phyloP scores from a whole-genome alignment of 1,140 invertebrate genomes.

The Heliothis virescens region DNA sequence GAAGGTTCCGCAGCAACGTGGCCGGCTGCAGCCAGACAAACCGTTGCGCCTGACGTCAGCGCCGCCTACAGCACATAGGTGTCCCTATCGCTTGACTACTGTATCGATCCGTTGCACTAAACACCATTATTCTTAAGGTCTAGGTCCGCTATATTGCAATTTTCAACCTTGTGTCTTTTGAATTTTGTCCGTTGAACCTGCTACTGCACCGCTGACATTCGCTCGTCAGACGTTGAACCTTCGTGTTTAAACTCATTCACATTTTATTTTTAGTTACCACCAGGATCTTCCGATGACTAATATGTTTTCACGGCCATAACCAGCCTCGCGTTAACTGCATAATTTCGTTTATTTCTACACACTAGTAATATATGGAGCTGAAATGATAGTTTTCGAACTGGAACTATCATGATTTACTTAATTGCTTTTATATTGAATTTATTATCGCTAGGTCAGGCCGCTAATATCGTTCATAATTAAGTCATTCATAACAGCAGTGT shows the following conservation, averaged over 20 bases:
- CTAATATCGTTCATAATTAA: slow-evolving; percentile 53
- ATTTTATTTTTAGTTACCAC: slow-evolving; percentile 50
- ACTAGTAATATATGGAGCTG: not conserved
- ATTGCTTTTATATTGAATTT: slow-evolving; percentile 10
- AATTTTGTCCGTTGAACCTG: slow-evolving; percentile 47
- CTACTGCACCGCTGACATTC: slow-evolving; percentile 32
- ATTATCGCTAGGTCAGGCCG: slow-evolving; percentile 35
- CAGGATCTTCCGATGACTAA: slow-evolving; percentile 52
- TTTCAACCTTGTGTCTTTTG: slow-evolving; percentile 50
- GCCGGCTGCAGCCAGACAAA: slow-evolving; percentile 71
- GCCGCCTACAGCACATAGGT: slow-evolving; percentile 77
- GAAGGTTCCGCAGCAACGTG: slow-evolving; percentile 79
- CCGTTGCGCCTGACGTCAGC: slow-evolving; percentile 78
- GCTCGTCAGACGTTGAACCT: slow-evolving; percentile 43
- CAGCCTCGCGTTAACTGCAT: slow-evolving; percentile 36
- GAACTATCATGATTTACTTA: not conserved
- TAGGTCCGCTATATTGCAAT: slow-evolving; percentile 55
- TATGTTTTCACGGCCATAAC: slow-evolving; percentile 46
- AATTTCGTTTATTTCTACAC: slow-evolving; percentile 21
- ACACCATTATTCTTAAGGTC: slow-evolving; percentile 59
- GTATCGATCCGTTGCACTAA: slow-evolving; percentile 82
- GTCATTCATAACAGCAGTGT: slow-evolving; percentile 67
- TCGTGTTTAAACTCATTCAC: slow-evolving; percentile 43
- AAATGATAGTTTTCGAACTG: not conserved
- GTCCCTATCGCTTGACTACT: slow-evolving; percentile 73